These are phyloP conservation scores for Polypedilum pembai DNA, from an alignment of 1,140 invertebrate genomes.

Conservation along the genomic window DNA sequence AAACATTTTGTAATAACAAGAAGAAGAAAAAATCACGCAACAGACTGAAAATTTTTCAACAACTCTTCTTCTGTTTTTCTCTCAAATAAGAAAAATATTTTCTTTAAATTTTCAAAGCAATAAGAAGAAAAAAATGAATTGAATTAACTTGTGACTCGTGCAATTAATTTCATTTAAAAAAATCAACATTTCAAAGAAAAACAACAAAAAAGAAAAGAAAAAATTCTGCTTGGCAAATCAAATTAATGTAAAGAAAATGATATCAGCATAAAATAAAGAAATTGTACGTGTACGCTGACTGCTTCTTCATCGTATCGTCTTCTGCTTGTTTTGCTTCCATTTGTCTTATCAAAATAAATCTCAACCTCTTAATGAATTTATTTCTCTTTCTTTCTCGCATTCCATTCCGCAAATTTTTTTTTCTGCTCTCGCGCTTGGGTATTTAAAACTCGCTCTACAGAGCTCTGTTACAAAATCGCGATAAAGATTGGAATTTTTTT, in stretches of 20 bases:
- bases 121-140: too few species aligned
- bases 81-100: too few species aligned
- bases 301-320: not conserved
- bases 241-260: not conserved
- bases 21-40: too few species aligned
- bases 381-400: not conserved
- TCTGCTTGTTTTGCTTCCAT: slow-evolving; percentile 10
- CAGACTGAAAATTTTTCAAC: too few species aligned
- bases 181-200: too few species aligned
- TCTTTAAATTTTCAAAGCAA: too few species aligned
- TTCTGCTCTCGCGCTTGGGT: not conserved
- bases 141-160: too few species aligned
- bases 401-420: slow-evolving; percentile 6
- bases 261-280: slow-evolving; percentile 14
- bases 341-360: not conserved
- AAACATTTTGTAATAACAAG: too few species aligned
- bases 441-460: not conserved
- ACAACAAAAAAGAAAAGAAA: not conserved
- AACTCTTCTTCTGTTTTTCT: too few species aligned
- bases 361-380: not conserved
- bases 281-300: not conserved
- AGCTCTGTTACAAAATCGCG: not conserved
- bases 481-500: slow-evolving; percentile 19
- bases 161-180: too few species aligned
- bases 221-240: not conserved